Conservation (phyloP, 2,113 vertebrate species). For the Formicarius rufipectus region DNA sequence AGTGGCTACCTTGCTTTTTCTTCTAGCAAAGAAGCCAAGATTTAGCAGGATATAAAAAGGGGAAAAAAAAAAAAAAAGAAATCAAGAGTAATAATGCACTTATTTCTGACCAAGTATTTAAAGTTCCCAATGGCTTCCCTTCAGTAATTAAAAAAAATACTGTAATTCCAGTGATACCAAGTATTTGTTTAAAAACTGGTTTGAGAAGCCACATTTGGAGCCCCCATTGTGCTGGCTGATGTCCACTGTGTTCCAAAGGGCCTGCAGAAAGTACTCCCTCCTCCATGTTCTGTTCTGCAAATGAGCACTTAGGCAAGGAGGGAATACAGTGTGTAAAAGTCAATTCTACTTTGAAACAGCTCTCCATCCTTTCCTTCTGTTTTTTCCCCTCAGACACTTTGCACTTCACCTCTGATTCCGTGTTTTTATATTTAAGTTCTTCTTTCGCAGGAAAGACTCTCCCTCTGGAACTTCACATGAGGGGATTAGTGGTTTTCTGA, state of each 20-base stretch:
- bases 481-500: conserved; percentile 7
- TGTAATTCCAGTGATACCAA: background rate
- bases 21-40: conserved; percentile 22
- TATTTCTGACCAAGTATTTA: background rate
- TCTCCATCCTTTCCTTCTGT: background rate
- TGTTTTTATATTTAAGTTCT: background rate
- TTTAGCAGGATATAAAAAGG: background rate
- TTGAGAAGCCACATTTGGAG: background rate
- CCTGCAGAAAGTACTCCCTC: conserved; percentile 3
- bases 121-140: background rate
- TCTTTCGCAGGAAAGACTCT: background rate
- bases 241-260: background rate
- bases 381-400: background rate
- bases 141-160: background rate
- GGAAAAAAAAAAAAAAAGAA: background rate
- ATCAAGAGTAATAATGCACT: background rate
- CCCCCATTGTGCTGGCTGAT: conserved; percentile 11
- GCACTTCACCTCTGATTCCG: background rate
- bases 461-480: conserved; percentile 2
- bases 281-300: conserved; percentile 4
- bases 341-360: background rate
- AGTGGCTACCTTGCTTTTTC: conserved; percentile 11
- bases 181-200: background rate
- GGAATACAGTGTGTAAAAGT: background rate
- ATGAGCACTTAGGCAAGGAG: conserved; percentile 2